A percentile compares a stretch with the other conserved stretches of the same genome.
phyloP scores from a whole-genome alignment of 2,797 vertebrate species.

The Pteropus rufus region DNA sequence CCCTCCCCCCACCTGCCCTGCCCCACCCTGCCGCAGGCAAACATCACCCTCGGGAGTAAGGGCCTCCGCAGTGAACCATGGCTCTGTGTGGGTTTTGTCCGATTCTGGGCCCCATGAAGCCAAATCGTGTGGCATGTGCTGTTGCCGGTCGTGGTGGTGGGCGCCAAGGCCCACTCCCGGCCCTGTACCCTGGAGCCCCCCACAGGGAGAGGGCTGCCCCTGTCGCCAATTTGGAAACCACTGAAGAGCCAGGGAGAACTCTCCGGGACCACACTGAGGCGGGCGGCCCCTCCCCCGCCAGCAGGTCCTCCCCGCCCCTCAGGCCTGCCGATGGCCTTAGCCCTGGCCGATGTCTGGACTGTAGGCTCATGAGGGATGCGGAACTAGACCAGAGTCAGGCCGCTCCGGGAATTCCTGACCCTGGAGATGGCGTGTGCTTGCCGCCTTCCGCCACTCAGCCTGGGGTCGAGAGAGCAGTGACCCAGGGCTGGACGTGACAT shows the following conservation, averaged over 20 bases:
- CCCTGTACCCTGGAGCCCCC: too few species aligned
- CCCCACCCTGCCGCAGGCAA: too few species aligned
- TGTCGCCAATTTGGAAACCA: background rate
- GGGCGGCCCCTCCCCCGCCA: background rate
- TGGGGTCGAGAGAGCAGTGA: background rate
- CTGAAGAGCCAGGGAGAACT: background rate
- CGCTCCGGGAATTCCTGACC: background rate
- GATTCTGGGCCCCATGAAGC: accelerated
- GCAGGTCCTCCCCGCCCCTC: background rate
- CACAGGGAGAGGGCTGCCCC: background rate
- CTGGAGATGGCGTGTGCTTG: background rate
- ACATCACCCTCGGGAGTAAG: accelerated
- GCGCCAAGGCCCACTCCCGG: background rate
- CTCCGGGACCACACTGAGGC: background rate
- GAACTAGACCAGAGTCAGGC: background rate
- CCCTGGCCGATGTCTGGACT: background rate
- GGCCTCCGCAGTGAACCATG: too few species aligned
- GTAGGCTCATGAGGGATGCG: too few species aligned
- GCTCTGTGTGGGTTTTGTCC: too few species aligned
- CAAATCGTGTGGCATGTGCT: accelerated
- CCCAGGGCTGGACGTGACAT: too few species aligned
- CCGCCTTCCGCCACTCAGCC: background rate
- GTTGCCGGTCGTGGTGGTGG: accelerated
- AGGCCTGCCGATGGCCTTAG: background rate
- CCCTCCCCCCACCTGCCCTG: too few species aligned